A percentile compares a stretch with the other conserved stretches of the same genome.
Evolutionary conservation across 1,140 invertebrate genomes (phyloP).

Genomic region (Papilio aristodemus): DNA sequence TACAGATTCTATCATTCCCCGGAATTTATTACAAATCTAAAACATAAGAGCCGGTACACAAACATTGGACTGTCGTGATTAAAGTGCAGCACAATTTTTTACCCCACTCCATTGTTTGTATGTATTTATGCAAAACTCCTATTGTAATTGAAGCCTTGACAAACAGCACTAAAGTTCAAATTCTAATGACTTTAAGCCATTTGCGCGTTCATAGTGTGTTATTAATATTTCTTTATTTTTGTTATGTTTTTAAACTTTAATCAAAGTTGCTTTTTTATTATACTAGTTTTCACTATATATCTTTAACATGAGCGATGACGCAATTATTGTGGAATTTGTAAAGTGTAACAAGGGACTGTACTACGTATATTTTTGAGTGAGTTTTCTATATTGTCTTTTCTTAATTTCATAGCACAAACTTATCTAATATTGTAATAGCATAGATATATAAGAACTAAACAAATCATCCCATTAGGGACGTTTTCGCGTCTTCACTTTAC

Average conservation of each 20-base stretch:
- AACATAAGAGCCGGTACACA: not conserved
- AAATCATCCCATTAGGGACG: no score
- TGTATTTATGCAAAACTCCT: not conserved
- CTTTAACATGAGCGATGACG: not conserved
- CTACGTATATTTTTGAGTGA: not conserved
- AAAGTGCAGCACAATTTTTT: not conserved
- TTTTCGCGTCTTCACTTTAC: no score
- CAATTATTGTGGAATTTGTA: not conserved
- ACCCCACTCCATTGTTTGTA: not conserved
- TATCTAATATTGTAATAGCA: no score
- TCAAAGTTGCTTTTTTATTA: not conserved
- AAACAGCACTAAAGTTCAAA: not conserved
- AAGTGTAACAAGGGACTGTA: not conserved
- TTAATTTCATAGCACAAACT: no score
- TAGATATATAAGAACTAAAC: no score
- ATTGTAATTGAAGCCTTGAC: not conserved
- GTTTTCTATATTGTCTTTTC: no score
- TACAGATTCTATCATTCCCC: not conserved
- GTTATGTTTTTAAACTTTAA: conserved; percentile 7
- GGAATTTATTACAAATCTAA: not conserved
- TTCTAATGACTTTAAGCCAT: not conserved
- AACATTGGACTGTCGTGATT: not conserved
- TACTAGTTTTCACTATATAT: conserved; percentile 8
- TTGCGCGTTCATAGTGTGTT: not conserved
- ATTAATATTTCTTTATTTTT: not conserved